Conservation (phyloP, 2,113 vertebrate genomes). For the Urocynchramus pylzowi region DNA sequence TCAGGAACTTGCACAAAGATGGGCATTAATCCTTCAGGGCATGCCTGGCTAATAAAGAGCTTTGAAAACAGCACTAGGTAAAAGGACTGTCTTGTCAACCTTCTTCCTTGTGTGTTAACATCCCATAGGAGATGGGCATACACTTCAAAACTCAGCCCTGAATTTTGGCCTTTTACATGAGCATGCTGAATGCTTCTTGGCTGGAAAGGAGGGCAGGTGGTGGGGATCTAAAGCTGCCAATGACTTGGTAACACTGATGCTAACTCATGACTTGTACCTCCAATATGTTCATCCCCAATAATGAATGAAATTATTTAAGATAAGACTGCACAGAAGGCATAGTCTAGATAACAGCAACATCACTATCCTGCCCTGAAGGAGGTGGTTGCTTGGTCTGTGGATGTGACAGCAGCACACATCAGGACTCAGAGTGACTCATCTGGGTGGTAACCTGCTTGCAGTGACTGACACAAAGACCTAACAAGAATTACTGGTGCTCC, state of each 20-base stretch:
- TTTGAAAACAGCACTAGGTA: background rate
- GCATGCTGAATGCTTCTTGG: background rate
- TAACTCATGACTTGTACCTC: background rate
- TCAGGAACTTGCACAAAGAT: background rate
- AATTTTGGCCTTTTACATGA: background rate
- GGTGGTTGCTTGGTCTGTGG: background rate
- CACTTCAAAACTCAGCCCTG: background rate
- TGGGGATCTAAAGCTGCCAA: background rate
- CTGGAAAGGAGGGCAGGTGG: background rate
- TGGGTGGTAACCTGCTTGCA: background rate
- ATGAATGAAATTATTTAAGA: background rate
- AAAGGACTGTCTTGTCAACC: background rate
- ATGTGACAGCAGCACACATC: background rate
- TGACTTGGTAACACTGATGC: background rate
- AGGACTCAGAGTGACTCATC: background rate
- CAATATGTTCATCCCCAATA: background rate
- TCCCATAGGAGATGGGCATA: accelerated
- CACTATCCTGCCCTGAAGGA: background rate
- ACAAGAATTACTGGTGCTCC: background rate
- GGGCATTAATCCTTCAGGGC: background rate
- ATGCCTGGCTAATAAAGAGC: background rate
- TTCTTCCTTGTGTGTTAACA: background rate
- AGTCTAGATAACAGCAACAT: background rate
- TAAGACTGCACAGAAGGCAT: background rate
- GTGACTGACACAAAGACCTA: background rate